A percentile compares a stretch with the other conserved stretches of the same genome.
Evolutionary conservation across 2,888 invertebrate species (phyloP).

Genomic region (Byasa hedistus): DNA sequence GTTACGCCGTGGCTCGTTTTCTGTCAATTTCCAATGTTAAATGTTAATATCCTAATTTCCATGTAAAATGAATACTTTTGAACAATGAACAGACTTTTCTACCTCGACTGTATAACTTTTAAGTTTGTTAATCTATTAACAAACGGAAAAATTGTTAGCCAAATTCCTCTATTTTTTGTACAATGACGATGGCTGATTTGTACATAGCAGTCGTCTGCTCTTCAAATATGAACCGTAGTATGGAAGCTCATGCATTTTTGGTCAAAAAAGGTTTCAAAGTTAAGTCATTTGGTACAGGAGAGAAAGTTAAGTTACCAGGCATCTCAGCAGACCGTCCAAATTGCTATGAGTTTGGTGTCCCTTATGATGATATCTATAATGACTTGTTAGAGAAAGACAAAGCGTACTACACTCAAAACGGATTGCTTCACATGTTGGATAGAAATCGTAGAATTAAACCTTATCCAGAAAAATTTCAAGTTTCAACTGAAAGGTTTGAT

Average conservation of each 20-base stretch:
- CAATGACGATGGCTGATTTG: constrained; percentile 67
- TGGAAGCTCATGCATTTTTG: constrained; percentile 99
- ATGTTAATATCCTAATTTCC: constrained; percentile 17
- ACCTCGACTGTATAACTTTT: constrained; percentile 7
- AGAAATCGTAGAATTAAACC: constrained; percentile 97
- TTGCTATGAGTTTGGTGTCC: constrained; percentile 96
- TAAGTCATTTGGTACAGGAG: constrained; percentile 95
- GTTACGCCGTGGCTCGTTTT: constrained; percentile 25
- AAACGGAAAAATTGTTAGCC: constrained; percentile 1
- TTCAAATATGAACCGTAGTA: constrained; percentile 99
- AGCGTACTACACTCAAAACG: constrained; percentile 97
- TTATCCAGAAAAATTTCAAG: constrained; percentile 96
- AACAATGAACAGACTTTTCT: constrained; percentile 23
- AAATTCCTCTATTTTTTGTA: constrained; percentile 1
- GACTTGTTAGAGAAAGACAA: constrained; percentile 95
- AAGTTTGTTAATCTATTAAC: constrained; percentile 14
- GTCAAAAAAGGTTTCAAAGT: constrained; percentile 98
- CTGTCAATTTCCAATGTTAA: constrained; percentile 16
- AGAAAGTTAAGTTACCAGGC: constrained; percentile 98
- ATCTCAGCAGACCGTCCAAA: constrained; percentile 96
- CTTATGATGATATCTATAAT: constrained; percentile 97
- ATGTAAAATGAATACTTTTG: constrained; percentile 26
- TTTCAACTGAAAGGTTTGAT: constrained; percentile 93
- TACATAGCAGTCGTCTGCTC: constrained; percentile 98
- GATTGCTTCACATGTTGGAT: constrained; percentile 98